A percentile compares a stretch with the other conserved stretches of the same genome.
phyloP scores from a whole-genome alignment of 2,113 vertebrate genomes.

The Gymnobelideus leadbeateri region DNA sequence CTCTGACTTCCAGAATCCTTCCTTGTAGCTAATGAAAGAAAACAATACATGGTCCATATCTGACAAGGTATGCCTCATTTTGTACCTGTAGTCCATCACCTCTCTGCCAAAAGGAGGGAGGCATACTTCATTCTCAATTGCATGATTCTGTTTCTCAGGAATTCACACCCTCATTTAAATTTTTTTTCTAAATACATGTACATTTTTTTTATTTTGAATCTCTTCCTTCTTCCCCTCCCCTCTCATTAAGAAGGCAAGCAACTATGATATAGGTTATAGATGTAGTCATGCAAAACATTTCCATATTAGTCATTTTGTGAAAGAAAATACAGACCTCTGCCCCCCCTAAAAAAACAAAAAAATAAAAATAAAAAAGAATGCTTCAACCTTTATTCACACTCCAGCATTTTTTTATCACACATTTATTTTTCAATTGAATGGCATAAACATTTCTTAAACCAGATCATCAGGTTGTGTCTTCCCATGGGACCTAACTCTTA shows the following conservation, averaged over 20 bases:
- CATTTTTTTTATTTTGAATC: neutral
- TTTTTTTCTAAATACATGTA: neutral
- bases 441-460: conserved; percentile 69
- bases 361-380: neutral
- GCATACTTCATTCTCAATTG: neutral
- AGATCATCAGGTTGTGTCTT: conserved; percentile 59
- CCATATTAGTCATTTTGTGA: neutral
- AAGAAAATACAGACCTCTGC: neutral
- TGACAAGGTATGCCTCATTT: neutral
- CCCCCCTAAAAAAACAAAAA: neutral
- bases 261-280: neutral
- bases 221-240: no score
- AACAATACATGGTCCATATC: neutral
- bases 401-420: neutral
- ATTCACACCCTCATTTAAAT: neutral
- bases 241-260: neutral
- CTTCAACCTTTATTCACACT: neutral
- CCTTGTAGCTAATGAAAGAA: neutral
- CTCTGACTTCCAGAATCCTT: neutral
- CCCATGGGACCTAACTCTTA: conserved; percentile 40
- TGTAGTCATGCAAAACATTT: neutral
- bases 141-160: neutral
- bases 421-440: conserved; percentile 67
- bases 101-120: neutral
- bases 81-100: neutral